Conservation (phyloP, 2,888 invertebrate species). For the Andrena bucephala region DNA sequence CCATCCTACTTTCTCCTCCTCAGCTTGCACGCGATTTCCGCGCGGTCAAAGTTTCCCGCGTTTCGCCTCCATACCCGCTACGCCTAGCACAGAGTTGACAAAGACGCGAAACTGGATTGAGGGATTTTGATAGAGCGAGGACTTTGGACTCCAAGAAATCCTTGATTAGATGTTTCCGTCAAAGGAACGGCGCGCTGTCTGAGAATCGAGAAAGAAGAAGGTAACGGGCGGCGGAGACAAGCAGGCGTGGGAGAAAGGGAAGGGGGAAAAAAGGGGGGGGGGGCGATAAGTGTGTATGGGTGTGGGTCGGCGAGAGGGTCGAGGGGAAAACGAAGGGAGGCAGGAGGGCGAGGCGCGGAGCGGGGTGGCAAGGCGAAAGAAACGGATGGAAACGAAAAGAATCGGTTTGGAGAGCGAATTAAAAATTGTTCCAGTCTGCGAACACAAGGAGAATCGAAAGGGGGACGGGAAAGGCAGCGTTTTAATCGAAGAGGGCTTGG, state of each 20-base stretch:
- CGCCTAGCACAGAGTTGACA: constrained; percentile 16
- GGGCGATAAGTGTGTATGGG: background rate
- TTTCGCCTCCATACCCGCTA: constrained; percentile 17
- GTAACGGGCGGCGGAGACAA: background rate
- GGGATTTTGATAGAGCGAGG: constrained; percentile 45
- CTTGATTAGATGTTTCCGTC: constrained; percentile 78
- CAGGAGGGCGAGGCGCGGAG: background rate
- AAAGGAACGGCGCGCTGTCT: constrained; percentile 66
- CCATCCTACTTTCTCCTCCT: constrained; percentile 5
- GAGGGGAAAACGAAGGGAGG: constrained; percentile 10
- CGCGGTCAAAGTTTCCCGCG: constrained; percentile 71
- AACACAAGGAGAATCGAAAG: constrained; percentile 47
- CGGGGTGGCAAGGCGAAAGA: background rate
- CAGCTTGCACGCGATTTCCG: constrained; percentile 53
- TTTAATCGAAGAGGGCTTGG: constrained; percentile 58
- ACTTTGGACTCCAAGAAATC: constrained; percentile 62
- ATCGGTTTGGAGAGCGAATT: constrained; percentile 68
- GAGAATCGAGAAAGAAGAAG: constrained; percentile 41
- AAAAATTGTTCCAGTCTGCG: constrained; percentile 71
- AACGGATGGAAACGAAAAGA: constrained; percentile 13
- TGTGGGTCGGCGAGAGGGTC: background rate
- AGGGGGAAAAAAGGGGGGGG: background rate
- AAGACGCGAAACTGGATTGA: background rate
- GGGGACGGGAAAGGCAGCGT: constrained; percentile 27
- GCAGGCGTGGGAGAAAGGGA: background rate